Conservation (phyloP, 2,113 vertebrate genomes). For the Jacana jacana region DNA sequence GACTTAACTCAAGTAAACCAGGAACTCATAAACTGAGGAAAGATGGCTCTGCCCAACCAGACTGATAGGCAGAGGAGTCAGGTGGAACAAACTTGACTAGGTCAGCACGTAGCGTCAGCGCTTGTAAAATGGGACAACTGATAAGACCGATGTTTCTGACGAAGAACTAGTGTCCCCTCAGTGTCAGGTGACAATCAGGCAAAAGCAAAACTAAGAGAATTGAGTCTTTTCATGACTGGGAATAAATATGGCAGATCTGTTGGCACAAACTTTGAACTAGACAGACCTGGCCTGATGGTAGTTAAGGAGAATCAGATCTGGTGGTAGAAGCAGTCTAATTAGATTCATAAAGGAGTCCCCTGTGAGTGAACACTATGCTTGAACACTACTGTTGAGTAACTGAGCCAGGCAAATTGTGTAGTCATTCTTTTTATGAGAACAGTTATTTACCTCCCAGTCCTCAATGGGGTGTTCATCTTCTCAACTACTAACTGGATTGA, state of each 20-base stretch:
- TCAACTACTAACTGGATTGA: background rate
- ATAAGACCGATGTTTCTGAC: background rate
- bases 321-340: background rate
- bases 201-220: background rate
- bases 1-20: background rate
- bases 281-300: background rate
- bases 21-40: background rate
- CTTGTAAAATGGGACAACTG: background rate
- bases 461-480: background rate
- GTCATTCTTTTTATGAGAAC: background rate
- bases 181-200: too few relatives aligned
- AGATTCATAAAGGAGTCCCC: background rate
- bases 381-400: background rate
- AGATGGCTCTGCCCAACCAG: background rate
- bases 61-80: background rate
- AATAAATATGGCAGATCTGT: background rate
- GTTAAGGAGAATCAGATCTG: background rate
- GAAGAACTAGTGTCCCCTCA: background rate
- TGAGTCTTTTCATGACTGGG: background rate
- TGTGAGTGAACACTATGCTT: background rate
- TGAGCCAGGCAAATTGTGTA: background rate
- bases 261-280: background rate
- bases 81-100: background rate
- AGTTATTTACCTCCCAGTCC: background rate
- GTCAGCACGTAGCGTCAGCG: rapidly evolving